phyloP scores from a whole-genome alignment of 2,888 invertebrate species.

The Drosophila lacicola region DNA sequence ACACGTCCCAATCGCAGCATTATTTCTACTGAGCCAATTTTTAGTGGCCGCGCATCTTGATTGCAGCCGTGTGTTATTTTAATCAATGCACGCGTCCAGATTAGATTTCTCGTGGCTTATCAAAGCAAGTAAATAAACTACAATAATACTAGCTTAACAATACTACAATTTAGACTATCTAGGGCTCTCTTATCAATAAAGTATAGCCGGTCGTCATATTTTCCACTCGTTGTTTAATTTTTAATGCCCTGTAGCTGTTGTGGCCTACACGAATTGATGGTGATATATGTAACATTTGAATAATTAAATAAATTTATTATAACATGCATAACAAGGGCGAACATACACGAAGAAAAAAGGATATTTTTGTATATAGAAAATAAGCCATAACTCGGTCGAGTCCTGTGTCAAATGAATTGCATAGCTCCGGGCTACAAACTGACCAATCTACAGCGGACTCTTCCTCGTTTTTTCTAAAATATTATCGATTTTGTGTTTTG shows the following conservation, averaged over 20 bases:
- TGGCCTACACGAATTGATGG: neutral
- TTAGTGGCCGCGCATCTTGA: neutral
- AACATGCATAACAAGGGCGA: too few species aligned
- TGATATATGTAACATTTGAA: neutral
- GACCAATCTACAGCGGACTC: too few species aligned
- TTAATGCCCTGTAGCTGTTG: neutral
- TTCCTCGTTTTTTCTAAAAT: too few species aligned
- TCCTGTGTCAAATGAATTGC: too few species aligned
- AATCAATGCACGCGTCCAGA: constrained; percentile 29
- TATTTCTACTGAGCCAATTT: constrained; percentile 42
- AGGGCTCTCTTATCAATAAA: constrained; percentile 22
- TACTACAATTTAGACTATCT: constrained; percentile 37
- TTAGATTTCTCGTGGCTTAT: constrained; percentile 50
- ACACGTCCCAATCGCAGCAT: constrained; percentile 58
- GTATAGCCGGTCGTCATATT: neutral
- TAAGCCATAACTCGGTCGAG: too few species aligned
- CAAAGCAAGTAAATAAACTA: constrained; percentile 32
- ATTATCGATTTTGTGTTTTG: too few species aligned
- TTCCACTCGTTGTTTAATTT: neutral
- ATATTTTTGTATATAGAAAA: too few species aligned
- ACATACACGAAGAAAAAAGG: too few species aligned
- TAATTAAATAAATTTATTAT: too few species aligned
- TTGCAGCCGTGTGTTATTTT: constrained; percentile 3
- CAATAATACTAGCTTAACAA: constrained; percentile 29
- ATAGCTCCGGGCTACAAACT: too few species aligned